Evolutionary conservation across 2,113 vertebrate genomes (phyloP).

Genomic region (Ursus arctos): DNA sequence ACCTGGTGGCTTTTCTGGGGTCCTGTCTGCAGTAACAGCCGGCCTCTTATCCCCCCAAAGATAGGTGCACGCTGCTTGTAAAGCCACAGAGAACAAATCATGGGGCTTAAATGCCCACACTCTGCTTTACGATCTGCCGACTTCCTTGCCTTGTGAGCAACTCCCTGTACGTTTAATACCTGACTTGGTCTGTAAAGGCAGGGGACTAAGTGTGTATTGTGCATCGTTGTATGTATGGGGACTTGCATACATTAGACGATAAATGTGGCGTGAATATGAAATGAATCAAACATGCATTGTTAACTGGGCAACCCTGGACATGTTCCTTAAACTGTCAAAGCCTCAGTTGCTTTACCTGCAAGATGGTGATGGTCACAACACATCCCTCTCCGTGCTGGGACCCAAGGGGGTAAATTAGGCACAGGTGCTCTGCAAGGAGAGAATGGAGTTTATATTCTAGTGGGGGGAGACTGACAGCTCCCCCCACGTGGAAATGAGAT

Average conservation of each 20-base stretch:
- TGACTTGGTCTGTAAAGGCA: background rate
- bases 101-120: background rate
- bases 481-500: background rate
- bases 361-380: too few relatives aligned
- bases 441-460: background rate
- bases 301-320: background rate
- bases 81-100: background rate
- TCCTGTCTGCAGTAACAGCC: background rate
- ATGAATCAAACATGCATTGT: background rate
- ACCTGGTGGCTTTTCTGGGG: background rate
- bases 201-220: background rate
- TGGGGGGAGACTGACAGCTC: background rate
- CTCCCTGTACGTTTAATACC: background rate
- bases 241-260: background rate
- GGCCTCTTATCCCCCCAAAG: background rate
- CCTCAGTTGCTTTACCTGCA: background rate
- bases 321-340: background rate
- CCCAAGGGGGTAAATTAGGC: background rate
- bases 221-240: background rate
- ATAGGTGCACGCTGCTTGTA: background rate
- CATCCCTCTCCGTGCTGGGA: accelerated
- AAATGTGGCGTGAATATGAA: background rate
- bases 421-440: background rate
- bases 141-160: background rate
- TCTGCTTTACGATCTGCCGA: background rate